Conservation (phyloP, 1,140 invertebrate genomes). For the Dendrolimus punctatus region DNA sequence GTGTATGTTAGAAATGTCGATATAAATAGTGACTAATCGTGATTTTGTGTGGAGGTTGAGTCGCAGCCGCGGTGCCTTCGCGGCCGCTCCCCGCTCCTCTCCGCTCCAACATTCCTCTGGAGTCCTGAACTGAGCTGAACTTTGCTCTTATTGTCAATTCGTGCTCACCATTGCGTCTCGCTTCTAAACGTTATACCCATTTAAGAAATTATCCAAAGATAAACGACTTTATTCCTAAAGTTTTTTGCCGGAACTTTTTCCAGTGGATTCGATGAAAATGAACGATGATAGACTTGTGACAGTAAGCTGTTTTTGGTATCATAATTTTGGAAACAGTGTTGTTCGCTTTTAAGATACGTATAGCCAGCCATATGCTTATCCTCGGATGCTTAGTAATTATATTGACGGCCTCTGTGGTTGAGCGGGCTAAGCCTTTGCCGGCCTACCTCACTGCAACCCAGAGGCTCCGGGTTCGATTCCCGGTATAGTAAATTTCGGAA, state of each 20-base stretch:
- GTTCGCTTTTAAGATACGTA: too few species aligned
- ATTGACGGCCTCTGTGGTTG: too few species aligned
- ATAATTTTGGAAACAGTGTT: too few species aligned
- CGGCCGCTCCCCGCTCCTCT: slow-evolving; percentile 36
- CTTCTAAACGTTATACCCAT: slow-evolving; percentile 43
- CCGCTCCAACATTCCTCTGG: slow-evolving; percentile 50
- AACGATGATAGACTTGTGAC: slow-evolving; percentile 10
- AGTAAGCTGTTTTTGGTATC: too few species aligned
- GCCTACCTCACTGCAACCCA: too few species aligned
- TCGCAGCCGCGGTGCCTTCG: slow-evolving; percentile 27
- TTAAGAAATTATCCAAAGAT: slow-evolving; percentile 38
- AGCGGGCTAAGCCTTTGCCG: too few species aligned
- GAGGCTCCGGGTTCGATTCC: too few species aligned
- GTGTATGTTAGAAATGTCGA: slow-evolving; percentile 36
- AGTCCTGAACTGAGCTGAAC: slow-evolving; percentile 65
- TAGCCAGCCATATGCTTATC: too few species aligned
- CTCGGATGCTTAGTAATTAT: too few species aligned
- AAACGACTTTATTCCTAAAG: slow-evolving; percentile 35
- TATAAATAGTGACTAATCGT: slow-evolving; percentile 58
- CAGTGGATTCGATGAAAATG: slow-evolving; percentile 27
- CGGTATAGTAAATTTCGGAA: too few species aligned
- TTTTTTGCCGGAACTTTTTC: slow-evolving; percentile 19
- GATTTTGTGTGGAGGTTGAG: slow-evolving; percentile 43
- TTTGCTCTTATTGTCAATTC: slow-evolving; percentile 69
- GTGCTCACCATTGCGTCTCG: slow-evolving; percentile 56